Base-by-base conservation (phyloP, 2,797 vertebrate species). In the Fundulus diaphanus region DNA sequence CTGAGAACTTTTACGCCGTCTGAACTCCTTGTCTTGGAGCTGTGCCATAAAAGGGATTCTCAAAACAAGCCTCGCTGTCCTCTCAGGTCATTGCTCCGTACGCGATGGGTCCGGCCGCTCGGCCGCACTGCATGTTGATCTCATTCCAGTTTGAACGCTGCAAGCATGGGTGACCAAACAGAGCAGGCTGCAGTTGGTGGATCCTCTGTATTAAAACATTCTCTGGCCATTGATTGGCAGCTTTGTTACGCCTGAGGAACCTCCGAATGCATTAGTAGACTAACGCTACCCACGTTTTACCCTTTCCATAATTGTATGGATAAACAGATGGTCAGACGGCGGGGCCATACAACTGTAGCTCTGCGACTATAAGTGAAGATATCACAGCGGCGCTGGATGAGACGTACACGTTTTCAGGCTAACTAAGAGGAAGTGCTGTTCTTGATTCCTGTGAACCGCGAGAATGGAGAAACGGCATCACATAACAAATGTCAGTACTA, bases 201-300 rank as follows among this genome's bases (percentile, higher is more conserved):
- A 65, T 80, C 66, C 57, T 56, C 70, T 63, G 56, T 33, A 7
- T 66, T 82, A 22, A 74, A 65, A 75, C 70, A 73, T 35, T 54
- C 5, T 49, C 61, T 69, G 37, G 49, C 31, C 1, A 24, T 81
- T 52, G 74, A 80, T 51, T 57, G 75, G 74, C 82, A 44, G 40
- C 22, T 73, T 73, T 76, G 80, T 82, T 85, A 79, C 42, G 2
- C 77, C 68, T 2, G 33, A 0, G 73, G 40, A 74, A 79, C 76
- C 85, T 84, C 79, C 84, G 82, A 72, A 63, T 68, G 79, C 82
- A 84, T 92, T 89, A 85, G 78, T 76, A 77, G 79, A 85, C 77
- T 16, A 49, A 80, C 73, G 75, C 79, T 42, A 76, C 49, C 22
- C 40, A 71, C 67, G 76, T 78, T 80, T 82, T 40, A 15, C 40